Evolutionary conservation across 2,797 vertebrate species (phyloP), one percentile per base, ranked within the genome.

Genomic region (Hapalemur alaotrensis): DNA sequence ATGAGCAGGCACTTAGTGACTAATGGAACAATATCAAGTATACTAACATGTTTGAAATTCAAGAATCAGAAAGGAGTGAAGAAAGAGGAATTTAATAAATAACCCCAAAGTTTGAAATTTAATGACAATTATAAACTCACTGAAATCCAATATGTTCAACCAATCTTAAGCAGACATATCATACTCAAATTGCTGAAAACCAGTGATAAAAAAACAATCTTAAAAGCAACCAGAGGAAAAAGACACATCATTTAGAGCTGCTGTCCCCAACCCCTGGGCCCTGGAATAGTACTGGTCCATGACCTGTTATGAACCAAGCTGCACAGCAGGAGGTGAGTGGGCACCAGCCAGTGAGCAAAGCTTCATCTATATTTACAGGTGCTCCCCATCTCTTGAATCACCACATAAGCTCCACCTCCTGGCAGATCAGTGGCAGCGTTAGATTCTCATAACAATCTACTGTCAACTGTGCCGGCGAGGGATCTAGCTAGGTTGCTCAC

Each of bases 181-280:
- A 57, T 20, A 89, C 70, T 82, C 22, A 93, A 78, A 93, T 65
- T 91, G 32, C 52, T 93, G 54, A 65, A 93, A 87, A 57, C 15
- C 17, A 48, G 32, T 52, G 59, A 70, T 38, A 35, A 18, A 38
- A 63, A 76, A 30, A 32, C n/a, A 70, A 22, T 72, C 50, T 83
- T 89, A 67, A 78, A 32, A 73, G 48, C 9, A 80, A 83, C 30
- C 35, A 67, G 38, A 87, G 22, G 38, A 86, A 86, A 70, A 82
- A 73, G 14, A 52, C 30, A 61, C 5, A 54, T 78, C 8, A 43
- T 14, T 52, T 94, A 78, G 67, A 73, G 43, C 22, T 57, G 22
- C 8, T 57, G 8, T 23, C 54, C 54, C 54, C 8, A 57, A 57
- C 8, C 22, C 54, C 54, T 57, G 54, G 54, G 8, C 8, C 8